Conservation (phyloP, 2,113 vertebrate species). For the Aegotheles bennettii region DNA sequence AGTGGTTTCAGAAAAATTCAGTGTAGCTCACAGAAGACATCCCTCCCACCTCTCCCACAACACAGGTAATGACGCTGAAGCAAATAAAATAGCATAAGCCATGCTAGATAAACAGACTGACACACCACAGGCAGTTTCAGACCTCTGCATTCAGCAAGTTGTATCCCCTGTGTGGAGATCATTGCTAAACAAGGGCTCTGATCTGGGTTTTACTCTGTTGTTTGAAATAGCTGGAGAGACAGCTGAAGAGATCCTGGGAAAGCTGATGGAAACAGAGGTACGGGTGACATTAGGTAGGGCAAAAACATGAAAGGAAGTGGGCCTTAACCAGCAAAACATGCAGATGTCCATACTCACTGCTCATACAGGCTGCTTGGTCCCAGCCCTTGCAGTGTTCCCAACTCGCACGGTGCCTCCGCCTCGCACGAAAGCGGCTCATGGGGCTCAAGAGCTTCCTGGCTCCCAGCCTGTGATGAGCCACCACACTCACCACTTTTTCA, state of each 20-base stretch:
- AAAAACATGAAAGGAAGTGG: not conserved
- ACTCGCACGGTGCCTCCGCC: not conserved
- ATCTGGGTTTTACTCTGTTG: not conserved
- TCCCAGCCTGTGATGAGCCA: not conserved
- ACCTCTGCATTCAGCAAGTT: not conserved
- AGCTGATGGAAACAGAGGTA: not conserved
- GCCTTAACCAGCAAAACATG: not conserved
- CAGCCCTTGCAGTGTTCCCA: not conserved
- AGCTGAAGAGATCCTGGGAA: not conserved
- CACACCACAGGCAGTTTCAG: not conserved
- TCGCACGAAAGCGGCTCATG: rapidly evolving
- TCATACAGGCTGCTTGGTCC: not conserved
- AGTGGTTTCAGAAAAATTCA: not conserved
- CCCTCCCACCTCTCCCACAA: not conserved
- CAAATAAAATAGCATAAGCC: slow-evolving; percentile 13
- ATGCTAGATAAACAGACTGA: not conserved
- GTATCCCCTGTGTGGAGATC: not conserved
- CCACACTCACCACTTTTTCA: not conserved
- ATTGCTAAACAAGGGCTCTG: not conserved
- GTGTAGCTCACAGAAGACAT: not conserved
- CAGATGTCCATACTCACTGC: not conserved
- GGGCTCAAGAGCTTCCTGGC: not conserved
- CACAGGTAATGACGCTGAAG: not conserved
- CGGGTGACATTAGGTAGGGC: not conserved
- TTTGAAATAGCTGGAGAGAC: not conserved